These are phyloP conservation scores for Parasteatoda tepidariorum DNA, from an alignment of 1,140 invertebrate genomes.

Conservation along the genomic window DNA sequence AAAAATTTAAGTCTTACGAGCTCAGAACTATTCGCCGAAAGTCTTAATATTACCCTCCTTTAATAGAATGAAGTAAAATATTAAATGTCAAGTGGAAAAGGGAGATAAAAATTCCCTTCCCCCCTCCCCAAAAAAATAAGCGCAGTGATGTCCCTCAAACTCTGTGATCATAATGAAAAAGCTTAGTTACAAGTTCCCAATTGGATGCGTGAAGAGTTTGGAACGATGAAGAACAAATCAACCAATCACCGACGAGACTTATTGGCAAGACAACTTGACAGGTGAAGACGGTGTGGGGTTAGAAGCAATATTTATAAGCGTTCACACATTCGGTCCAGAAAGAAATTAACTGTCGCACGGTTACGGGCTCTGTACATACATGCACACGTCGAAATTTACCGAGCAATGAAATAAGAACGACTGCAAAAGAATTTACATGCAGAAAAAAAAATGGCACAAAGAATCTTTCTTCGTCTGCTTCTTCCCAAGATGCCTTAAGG, in stretches of 20 bases:
- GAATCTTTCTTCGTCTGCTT: background rate
- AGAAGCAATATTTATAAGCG: conserved; percentile 39
- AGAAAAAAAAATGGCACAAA: background rate
- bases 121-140: background rate
- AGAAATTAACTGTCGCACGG: conserved; percentile 44
- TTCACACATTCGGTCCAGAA: conserved; percentile 28
- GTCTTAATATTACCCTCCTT: background rate
- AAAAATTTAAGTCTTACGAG: too few relatives aligned
- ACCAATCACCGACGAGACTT: conserved; percentile 43
- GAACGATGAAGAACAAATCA: background rate
- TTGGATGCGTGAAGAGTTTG: background rate
- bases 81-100: background rate
- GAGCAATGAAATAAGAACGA: conserved; percentile 2
- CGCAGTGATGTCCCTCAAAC: background rate
- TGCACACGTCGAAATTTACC: background rate
- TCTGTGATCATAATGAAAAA: background rate
- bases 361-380: background rate
- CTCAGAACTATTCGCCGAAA: background rate
- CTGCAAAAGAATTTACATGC: background rate
- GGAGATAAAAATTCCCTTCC: background rate
- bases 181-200: background rate
- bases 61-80: background rate
- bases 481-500: conserved; percentile 13
- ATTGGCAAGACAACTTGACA: conserved; percentile 28
- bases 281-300: background rate